Percentiles rank a stretch among this genome's conserved stretches.
Evolutionary conservation across 2,797 vertebrate species (phyloP).

Genomic region (Sebastolobus altivelis): DNA sequence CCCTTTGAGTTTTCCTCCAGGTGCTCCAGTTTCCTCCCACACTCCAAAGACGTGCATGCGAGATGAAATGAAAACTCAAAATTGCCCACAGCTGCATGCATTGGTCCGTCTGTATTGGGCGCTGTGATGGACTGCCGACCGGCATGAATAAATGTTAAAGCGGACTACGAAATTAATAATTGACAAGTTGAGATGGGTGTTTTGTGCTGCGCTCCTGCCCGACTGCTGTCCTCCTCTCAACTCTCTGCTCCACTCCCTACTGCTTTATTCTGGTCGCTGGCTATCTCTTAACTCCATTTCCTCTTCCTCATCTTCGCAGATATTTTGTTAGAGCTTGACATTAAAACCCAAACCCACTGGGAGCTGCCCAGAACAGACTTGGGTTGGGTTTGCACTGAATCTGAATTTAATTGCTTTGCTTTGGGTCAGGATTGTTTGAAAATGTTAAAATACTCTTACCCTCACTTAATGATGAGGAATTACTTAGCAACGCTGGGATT

Average conservation of each 20-base stretch:
- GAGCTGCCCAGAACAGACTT: constrained; percentile 45
- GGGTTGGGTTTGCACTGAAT: constrained; percentile 28
- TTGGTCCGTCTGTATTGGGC: constrained; percentile 11
- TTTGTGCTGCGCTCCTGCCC: constrained; percentile 51
- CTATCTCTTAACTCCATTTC: constrained; percentile 51
- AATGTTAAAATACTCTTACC: constrained; percentile 55
- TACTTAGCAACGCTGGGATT: constrained; percentile 13
- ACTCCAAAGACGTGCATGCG: constrained; percentile 21
- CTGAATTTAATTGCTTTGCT: constrained; percentile 62
- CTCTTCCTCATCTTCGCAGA: constrained; percentile 48
- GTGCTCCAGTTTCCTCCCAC: constrained; percentile 37
- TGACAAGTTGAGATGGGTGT: constrained; percentile 61
- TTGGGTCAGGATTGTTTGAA: constrained; percentile 57
- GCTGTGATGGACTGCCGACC: constrained; percentile 40
- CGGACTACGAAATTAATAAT: constrained; percentile 68
- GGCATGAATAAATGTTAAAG: constrained; percentile 64
- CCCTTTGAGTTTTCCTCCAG: constrained; percentile 32
- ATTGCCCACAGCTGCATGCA: constrained; percentile 39
- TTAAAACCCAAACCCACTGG: constrained; percentile 59
- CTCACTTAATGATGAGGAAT: constrained; percentile 48
- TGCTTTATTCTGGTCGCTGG: constrained; percentile 41
- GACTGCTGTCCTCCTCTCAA: constrained; percentile 40
- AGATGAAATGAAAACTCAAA: constrained; percentile 54
- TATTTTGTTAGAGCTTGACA: constrained; percentile 63
- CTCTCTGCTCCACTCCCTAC: constrained; percentile 13